Conservation (phyloP, 2,113 vertebrate species). For the Lynx canadensis region DNA sequence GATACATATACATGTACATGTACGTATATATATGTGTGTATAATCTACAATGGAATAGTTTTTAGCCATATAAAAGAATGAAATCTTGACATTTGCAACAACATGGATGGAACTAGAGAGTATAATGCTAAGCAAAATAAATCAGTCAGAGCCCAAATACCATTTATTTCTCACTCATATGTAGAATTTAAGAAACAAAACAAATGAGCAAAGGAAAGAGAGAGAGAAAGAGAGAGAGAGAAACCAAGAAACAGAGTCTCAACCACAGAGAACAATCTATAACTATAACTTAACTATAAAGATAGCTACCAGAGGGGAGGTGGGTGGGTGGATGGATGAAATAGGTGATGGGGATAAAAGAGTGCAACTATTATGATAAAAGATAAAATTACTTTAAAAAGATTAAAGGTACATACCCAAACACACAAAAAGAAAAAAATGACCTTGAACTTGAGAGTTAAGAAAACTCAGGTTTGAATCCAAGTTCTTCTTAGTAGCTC, state of each 20-base stretch:
- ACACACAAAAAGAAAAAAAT: neutral
- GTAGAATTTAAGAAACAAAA: neutral
- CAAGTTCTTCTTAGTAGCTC: neutral
- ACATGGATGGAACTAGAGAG: neutral
- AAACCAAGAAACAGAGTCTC: neutral
- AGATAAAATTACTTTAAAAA: neutral
- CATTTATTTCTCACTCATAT: neutral
- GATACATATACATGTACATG: neutral
- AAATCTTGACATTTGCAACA: neutral
- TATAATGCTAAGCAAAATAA: neutral
- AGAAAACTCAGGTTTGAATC: neutral
- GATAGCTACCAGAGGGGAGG: neutral
- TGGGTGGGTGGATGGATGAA: neutral
- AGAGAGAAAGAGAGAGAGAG: neutral
- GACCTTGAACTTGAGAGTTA: neutral
- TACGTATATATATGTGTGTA: too few species aligned
- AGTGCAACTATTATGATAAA: neutral
- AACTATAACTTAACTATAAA: too few species aligned
- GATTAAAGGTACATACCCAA: neutral
- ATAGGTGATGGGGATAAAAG: neutral
- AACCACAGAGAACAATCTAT: neutral
- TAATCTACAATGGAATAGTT: neutral
- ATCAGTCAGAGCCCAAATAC: neutral
- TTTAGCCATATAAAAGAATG: neutral
- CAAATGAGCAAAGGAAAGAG: neutral